Evolutionary conservation across 2,888 invertebrate genomes (phyloP).

Genomic region (Pilophorus perplexus): DNA sequence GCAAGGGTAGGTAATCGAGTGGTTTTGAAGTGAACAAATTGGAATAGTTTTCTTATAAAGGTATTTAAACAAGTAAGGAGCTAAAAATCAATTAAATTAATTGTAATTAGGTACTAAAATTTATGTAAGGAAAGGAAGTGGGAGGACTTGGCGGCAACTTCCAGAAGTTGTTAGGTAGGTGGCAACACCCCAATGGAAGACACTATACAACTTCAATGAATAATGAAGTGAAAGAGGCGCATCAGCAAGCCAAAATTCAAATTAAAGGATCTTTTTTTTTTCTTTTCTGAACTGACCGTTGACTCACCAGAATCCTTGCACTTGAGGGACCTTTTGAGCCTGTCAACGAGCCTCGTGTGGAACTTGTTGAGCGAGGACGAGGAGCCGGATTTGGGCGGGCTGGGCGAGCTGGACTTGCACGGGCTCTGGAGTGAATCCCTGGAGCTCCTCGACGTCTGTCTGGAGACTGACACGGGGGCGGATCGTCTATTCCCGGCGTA

Average conservation of each 20-base stretch:
- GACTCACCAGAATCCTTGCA: slow-evolving; percentile 48
- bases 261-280: no score
- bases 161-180: neutral
- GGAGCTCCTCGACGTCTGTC: slow-evolving; percentile 62
- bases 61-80: no score
- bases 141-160: no score
- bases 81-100: no score
- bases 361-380: slow-evolving; percentile 70
- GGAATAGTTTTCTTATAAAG: no score
- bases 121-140: no score
- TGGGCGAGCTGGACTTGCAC: slow-evolving; percentile 62
- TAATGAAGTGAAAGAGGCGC: neutral
- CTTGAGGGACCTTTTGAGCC: slow-evolving; percentile 66
- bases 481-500: slow-evolving; percentile 54
- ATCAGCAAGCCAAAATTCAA: no score
- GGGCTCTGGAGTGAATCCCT: slow-evolving; percentile 64
- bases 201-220: neutral
- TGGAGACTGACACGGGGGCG: slow-evolving; percentile 64
- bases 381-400: slow-evolving; percentile 61
- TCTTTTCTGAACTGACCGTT: slow-evolving; percentile 41
- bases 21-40: no score
- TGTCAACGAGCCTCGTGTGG: slow-evolving; percentile 75
- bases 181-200: no score
- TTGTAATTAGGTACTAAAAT: no score
- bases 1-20: no score